A percentile compares a stretch with the other conserved stretches of the same genome.
Conservation (phyloP, 2,888 invertebrate species). For the Ypsolopha scabrella region DNA sequence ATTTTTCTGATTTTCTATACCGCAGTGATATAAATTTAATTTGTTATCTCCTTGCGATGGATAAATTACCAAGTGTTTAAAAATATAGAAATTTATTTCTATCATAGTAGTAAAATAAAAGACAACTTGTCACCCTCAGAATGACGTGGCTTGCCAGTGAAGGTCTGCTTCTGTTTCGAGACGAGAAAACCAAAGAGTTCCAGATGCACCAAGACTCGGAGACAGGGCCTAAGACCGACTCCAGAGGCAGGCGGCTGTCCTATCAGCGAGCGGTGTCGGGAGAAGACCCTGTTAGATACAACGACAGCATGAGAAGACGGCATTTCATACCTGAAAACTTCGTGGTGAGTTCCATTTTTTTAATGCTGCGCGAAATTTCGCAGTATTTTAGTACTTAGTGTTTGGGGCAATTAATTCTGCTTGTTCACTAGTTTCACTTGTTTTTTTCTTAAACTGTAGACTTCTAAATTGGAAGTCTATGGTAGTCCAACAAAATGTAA, state of each 20-base stretch:
- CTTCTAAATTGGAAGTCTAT: too few relatives aligned
- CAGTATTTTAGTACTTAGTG: too few relatives aligned
- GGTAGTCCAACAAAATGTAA: too few relatives aligned
- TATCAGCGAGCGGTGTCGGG: slow-evolving; percentile 59
- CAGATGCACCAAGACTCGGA: slow-evolving; percentile 35
- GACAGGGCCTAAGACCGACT: slow-evolving; percentile 16
- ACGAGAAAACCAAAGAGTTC: slow-evolving; percentile 37
- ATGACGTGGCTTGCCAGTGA: slow-evolving; percentile 60
- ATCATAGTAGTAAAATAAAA: too few relatives aligned
- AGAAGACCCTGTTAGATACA: slow-evolving; percentile 41
- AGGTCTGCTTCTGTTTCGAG: slow-evolving; percentile 42
- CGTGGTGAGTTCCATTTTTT: slow-evolving; percentile 24
- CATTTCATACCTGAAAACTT: slow-evolving; percentile 30
- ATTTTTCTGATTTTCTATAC: too few relatives aligned
- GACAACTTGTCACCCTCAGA: slow-evolving; percentile 23
- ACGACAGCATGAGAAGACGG: slow-evolving; percentile 26
- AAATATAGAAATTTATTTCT: too few relatives aligned
- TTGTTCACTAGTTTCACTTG: too few relatives aligned
- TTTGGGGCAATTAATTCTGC: too few relatives aligned
- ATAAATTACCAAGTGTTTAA: too few relatives aligned
- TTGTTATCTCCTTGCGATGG: too few relatives aligned
- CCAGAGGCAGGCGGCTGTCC: slow-evolving; percentile 48
- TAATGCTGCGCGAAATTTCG: neutral
- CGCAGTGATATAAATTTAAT: too few relatives aligned
- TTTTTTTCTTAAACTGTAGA: too few relatives aligned